Percentiles rank a stretch among this genome's conserved stretches.
These are phyloP conservation scores for Coregonus clupeaformis DNA, from an alignment of 2,113 vertebrate genomes.

Conservation along the genomic window DNA sequence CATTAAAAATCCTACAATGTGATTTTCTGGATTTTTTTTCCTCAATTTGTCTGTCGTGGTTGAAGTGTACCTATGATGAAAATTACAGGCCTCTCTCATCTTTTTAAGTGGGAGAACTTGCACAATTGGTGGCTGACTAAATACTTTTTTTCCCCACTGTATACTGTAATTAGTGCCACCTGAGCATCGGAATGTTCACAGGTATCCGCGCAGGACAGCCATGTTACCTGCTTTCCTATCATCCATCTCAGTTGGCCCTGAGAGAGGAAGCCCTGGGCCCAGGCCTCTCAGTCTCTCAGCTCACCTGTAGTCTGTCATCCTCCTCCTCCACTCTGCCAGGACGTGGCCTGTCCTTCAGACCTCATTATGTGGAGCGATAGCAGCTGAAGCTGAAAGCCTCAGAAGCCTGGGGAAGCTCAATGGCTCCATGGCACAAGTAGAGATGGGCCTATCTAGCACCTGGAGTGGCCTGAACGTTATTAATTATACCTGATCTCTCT, in stretches of 20 bases:
- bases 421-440: conserved; percentile 42
- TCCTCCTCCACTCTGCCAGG: conserved; percentile 13
- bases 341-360: conserved; percentile 52
- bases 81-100: no score
- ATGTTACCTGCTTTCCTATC: conserved; percentile 46
- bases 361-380: conserved; percentile 59
- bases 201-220: conserved; percentile 6
- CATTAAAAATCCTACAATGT: no score
- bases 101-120: no score
- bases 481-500: conserved; percentile 55
- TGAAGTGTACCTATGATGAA: no score
- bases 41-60: no score
- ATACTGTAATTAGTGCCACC: conserved; percentile 47
- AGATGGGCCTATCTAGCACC: conserved; percentile 58
- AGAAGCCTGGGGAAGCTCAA: conserved; percentile 39
- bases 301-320: conserved; percentile 14
- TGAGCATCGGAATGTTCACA: conserved; percentile 28
- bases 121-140: no score
- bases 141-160: no score
- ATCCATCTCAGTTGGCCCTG: conserved; percentile 42
- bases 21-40: no score
- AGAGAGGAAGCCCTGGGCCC: conserved; percentile 1
- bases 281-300: not conserved
- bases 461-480: conserved; percentile 52
- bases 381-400: conserved; percentile 45